Evolutionary conservation across 2,113 vertebrate genomes (phyloP).

Genomic region (Pogonocichla stellata): DNA sequence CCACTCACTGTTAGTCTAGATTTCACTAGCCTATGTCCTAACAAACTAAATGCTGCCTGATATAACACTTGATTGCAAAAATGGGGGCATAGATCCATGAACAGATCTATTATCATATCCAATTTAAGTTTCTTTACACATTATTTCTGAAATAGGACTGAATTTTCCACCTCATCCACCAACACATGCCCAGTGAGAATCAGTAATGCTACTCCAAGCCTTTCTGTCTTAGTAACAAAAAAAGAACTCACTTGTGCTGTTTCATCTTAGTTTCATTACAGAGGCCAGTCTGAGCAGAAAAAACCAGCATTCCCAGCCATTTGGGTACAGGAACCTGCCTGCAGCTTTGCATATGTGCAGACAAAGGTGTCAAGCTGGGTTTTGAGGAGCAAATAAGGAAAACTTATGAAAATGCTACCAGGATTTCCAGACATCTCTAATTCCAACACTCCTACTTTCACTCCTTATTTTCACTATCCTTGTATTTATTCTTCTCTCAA

Average conservation of each 20-base stretch:
- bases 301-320: accelerated
- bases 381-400: background rate
- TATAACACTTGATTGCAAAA: background rate
- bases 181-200: background rate
- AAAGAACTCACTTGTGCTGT: accelerated
- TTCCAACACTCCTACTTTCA: accelerated
- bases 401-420: background rate
- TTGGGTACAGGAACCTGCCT: background rate
- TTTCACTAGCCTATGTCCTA: background rate
- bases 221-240: background rate
- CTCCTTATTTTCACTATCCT: background rate
- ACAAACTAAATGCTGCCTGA: background rate
- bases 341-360: background rate
- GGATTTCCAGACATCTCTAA: background rate
- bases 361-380: background rate
- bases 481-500: background rate
- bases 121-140: background rate
- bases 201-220: background rate
- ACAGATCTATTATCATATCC: background rate
- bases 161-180: background rate
- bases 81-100: background rate
- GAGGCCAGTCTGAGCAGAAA: background rate
- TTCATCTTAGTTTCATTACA: background rate
- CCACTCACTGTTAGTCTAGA: background rate
- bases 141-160: background rate